Evolutionary conservation across 2,888 invertebrate species (phyloP).

Genomic region (Apodemia zela): DNA sequence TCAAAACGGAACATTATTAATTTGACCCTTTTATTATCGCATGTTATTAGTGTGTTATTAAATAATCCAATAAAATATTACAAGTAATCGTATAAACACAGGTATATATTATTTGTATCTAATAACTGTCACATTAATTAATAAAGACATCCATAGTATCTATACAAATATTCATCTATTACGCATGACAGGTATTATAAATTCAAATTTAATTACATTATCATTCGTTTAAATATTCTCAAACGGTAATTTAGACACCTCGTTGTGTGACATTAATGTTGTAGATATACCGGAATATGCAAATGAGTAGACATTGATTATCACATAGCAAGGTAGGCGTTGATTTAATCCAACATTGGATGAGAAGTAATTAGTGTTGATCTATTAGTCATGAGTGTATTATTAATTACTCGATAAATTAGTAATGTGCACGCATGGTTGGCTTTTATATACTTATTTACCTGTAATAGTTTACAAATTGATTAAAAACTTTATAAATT

Average conservation of each 20-base stretch:
- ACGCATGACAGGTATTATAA: slow-evolving; percentile 9
- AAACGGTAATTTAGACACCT: slow-evolving; percentile 29
- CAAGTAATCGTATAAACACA: too few relatives aligned
- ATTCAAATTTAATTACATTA: slow-evolving; percentile 26
- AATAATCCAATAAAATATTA: too few relatives aligned
- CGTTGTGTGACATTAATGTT: slow-evolving; percentile 29
- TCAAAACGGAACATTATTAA: too few relatives aligned
- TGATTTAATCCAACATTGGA: slow-evolving; percentile 27
- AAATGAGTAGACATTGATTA: slow-evolving; percentile 31
- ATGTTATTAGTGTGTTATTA: too few relatives aligned
- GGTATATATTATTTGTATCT: too few relatives aligned
- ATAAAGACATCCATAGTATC: not conserved
- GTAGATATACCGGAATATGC: slow-evolving; percentile 29
- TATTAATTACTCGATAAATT: slow-evolving; percentile 29
- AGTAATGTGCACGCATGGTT: slow-evolving; percentile 30
- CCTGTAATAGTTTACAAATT: slow-evolving; percentile 28
- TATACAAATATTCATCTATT: not conserved
- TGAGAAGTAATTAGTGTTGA: slow-evolving; percentile 30
- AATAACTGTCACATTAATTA: slow-evolving; percentile 1
- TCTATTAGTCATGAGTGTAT: slow-evolving; percentile 27
- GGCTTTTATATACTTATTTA: slow-evolving; percentile 21
- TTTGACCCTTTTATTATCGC: too few relatives aligned
- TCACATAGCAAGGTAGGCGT: slow-evolving; percentile 29
- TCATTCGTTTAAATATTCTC: slow-evolving; percentile 28
- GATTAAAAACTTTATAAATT: too few relatives aligned